A percentile compares a stretch with the other conserved stretches of the same genome.
Evolutionary conservation across 1,140 invertebrate genomes (phyloP).

Genomic region (Bombus confusus): DNA sequence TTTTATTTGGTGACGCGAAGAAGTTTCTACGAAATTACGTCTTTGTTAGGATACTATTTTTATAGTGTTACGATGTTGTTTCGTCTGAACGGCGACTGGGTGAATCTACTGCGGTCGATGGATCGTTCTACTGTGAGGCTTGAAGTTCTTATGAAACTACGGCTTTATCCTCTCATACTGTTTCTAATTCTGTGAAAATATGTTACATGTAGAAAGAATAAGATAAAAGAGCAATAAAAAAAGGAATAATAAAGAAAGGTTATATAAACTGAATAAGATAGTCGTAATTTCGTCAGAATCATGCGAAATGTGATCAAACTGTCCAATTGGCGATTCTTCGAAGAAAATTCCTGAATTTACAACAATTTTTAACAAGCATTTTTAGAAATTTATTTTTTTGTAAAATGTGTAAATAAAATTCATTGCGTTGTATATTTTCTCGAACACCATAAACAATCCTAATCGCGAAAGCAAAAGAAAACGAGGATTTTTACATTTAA

Average conservation of each 20-base stretch:
- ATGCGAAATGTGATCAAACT: too few species aligned
- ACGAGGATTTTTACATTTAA: background rate
- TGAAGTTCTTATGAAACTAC: background rate
- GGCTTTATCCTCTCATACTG: background rate
- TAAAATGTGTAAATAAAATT: background rate
- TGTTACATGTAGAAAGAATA: too few species aligned
- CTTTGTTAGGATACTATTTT: background rate
- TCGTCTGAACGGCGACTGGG: background rate
- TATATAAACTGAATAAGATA: too few species aligned
- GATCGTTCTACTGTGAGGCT: background rate
- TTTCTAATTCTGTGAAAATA: background rate
- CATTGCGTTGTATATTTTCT: background rate
- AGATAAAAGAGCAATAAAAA: too few species aligned
- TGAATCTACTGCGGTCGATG: background rate
- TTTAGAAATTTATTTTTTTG: too few species aligned
- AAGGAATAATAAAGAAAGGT: too few species aligned
- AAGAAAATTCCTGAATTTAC: too few species aligned
- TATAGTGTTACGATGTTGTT: background rate
- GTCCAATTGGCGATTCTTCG: too few species aligned
- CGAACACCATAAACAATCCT: background rate
- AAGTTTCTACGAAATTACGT: background rate
- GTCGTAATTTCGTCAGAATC: too few species aligned
- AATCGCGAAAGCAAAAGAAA: background rate
- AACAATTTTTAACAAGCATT: too few species aligned
- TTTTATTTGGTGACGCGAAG: background rate